A percentile compares a stretch with the other conserved stretches of the same genome.
Evolutionary conservation across 2,797 vertebrate genomes (phyloP).

Genomic region (Spizella passerina): DNA sequence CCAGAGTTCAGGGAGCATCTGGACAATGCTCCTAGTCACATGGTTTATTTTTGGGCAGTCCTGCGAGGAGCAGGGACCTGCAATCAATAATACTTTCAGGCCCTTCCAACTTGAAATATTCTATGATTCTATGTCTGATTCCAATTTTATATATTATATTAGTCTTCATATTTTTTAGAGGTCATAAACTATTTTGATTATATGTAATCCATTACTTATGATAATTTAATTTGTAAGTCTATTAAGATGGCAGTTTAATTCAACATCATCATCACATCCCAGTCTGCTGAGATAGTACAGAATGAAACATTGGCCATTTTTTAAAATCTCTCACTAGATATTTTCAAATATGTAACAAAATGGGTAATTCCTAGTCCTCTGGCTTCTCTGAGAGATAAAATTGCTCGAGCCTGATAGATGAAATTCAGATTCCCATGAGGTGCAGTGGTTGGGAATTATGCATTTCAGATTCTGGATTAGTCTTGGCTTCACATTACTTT

Average conservation of each 20-base stretch:
- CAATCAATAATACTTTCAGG: not conserved
- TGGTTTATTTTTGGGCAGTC: not conserved
- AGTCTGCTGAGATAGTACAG: not conserved
- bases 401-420: not conserved
- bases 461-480: not conserved
- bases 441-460: not conserved
- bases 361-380: not conserved
- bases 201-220: not conserved
- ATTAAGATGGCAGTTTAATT: conserved; percentile 21
- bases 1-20: not conserved
- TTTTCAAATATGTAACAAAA: not conserved
- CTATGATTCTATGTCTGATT: not conserved
- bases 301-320: not conserved
- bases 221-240: conserved; percentile 17
- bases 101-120: not conserved
- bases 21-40: not conserved
- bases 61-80: not conserved
- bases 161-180: conserved; percentile 6
- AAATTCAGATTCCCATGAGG: not conserved
- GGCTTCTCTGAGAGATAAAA: not conserved
- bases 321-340: not conserved
- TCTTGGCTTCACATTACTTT: not conserved
- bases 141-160: not conserved
- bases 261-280: not conserved
- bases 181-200: not conserved